A percentile compares a stretch with the other conserved stretches of the same genome.
These are phyloP conservation scores for Chaetodon auriga DNA, from an alignment of 2,113 vertebrate genomes.

Conservation along the genomic window DNA sequence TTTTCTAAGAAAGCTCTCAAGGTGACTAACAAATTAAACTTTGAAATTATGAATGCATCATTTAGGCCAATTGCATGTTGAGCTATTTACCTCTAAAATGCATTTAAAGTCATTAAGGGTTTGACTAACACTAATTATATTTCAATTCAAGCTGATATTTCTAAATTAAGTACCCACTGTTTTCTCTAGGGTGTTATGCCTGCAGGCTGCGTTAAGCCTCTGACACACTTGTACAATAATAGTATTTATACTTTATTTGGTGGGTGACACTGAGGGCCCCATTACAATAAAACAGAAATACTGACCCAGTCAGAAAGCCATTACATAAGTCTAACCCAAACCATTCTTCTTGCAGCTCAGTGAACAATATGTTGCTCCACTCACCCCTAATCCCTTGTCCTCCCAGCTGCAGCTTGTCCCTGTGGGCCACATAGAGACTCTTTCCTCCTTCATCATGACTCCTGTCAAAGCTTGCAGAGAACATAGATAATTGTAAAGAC, in stretches of 20 bases:
- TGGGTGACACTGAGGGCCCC: constrained; percentile 3
- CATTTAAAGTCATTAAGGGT: not conserved
- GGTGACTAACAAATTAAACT: too few species aligned
- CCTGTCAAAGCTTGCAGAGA: constrained; percentile 44
- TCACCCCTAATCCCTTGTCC: not conserved
- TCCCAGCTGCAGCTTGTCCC: constrained; percentile 17
- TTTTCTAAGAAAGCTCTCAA: too few species aligned
- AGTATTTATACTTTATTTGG: constrained; percentile 19
- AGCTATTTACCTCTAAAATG: not conserved
- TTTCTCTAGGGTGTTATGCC: not conserved
- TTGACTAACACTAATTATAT: not conserved
- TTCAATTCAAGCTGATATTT: not conserved
- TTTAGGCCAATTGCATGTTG: too few species aligned
- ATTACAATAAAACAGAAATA: constrained; percentile 33
- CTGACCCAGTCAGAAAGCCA: constrained; percentile 8
- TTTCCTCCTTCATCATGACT: constrained; percentile 49
- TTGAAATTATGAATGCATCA: too few species aligned
- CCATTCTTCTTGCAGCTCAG: not conserved
- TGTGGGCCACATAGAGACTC: constrained; percentile 11
- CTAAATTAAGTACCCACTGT: not conserved
- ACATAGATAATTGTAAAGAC: constrained; percentile 57
- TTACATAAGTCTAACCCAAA: constrained; percentile 11
- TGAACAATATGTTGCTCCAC: constrained; percentile 3
- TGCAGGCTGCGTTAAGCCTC: not conserved
- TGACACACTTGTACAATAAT: not conserved